A percentile compares a stretch with the other conserved stretches of the same genome.
These are phyloP conservation scores for Anser cygnoides DNA, from an alignment of 2,113 vertebrate genomes.

Conservation along the genomic window DNA sequence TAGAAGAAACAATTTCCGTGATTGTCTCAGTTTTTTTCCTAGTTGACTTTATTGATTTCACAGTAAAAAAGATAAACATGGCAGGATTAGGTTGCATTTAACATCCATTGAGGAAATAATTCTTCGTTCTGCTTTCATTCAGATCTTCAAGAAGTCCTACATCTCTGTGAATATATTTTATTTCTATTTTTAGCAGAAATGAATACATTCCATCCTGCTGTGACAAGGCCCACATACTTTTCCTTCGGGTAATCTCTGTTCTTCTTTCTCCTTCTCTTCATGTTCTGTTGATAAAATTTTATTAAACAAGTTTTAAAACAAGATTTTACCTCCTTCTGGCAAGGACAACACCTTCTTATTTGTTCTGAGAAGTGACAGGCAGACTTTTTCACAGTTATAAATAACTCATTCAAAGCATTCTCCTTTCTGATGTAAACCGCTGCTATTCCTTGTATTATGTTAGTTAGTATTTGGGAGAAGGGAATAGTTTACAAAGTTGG, in stretches of 20 bases:
- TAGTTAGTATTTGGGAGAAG: neutral
- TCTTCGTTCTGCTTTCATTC: neutral
- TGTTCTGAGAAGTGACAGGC: neutral
- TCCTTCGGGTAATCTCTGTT: neutral
- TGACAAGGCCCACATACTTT: neutral
- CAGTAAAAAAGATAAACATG: neutral
- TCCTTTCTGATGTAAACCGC: neutral
- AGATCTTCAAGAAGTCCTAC: neutral
- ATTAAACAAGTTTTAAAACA: neutral
- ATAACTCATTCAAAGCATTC: neutral
- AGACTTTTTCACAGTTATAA: neutral
- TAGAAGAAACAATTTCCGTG: neutral
- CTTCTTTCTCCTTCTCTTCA: neutral
- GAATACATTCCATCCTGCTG: neutral
- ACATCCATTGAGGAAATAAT: neutral
- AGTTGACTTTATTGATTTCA: neutral
- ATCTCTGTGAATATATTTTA: neutral
- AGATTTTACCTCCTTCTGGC: neutral
- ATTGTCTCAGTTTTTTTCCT: neutral
- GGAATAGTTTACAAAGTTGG: neutral
- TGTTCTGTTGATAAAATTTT: neutral
- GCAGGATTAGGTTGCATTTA: neutral
- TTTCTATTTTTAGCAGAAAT: neutral
- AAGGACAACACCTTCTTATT: neutral
- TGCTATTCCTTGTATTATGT: neutral